Evolutionary conservation across 2,888 invertebrate species (phyloP).

Genomic region (Ypsolopha sequella): DNA sequence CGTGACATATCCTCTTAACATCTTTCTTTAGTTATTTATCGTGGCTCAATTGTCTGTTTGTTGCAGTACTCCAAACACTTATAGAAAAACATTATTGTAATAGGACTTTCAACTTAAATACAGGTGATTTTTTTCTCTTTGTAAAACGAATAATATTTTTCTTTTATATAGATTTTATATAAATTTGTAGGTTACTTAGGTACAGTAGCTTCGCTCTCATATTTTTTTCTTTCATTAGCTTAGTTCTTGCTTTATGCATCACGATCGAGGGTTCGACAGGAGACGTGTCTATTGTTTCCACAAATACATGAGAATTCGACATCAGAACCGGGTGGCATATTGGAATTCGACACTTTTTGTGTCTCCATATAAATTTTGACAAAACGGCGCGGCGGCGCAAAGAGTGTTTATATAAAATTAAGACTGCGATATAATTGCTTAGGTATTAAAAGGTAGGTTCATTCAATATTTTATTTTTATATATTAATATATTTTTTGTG

Average conservation of each 20-base stretch:
- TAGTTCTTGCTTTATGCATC: constrained; percentile 67
- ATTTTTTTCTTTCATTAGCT: constrained; percentile 60
- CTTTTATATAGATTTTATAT: neutral
- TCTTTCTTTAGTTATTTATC: too few species aligned
- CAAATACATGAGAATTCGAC: constrained; percentile 47
- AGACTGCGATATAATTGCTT: neutral
- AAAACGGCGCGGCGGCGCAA: constrained; percentile 60
- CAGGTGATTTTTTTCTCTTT: too few species aligned
- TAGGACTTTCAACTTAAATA: too few species aligned
- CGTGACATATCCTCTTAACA: too few species aligned
- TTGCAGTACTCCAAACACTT: too few species aligned
- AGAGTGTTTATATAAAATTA: constrained; percentile 29
- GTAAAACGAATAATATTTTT: neutral
- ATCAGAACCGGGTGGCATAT: too few species aligned
- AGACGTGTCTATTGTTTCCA: constrained; percentile 62
- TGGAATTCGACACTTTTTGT: too few species aligned
- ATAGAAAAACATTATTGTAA: too few species aligned
- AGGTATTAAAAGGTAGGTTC: neutral
- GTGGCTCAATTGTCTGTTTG: too few species aligned
- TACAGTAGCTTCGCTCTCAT: neutral
- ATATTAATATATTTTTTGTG: too few species aligned
- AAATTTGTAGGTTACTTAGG: neutral
- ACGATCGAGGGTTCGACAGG: constrained; percentile 54
- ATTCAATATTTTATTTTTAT: too few species aligned
- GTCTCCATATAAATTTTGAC: constrained; percentile 31